Conservation (phyloP, 2,113 vertebrate species). For the Zonotrichia leucophrys region DNA sequence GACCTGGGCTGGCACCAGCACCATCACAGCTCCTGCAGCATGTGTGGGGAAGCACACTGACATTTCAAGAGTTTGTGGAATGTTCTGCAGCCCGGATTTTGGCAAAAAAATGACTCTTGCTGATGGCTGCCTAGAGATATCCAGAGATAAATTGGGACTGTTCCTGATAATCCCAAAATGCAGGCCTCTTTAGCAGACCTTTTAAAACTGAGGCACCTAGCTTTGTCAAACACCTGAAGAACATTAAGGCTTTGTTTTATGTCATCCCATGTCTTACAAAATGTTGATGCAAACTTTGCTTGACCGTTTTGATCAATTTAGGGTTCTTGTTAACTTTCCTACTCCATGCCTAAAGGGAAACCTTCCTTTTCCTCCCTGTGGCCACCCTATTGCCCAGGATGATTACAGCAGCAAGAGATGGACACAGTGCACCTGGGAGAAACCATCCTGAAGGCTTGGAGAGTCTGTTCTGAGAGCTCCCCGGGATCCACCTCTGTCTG, state of each 20-base stretch:
- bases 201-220: neutral
- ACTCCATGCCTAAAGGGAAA: neutral
- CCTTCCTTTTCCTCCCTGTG: neutral
- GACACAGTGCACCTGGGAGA: neutral
- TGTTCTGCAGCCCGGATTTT: neutral
- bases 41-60: neutral
- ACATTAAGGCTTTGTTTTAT: neutral
- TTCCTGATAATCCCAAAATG: neutral
- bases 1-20: constrained; percentile 27
- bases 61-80: neutral
- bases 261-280: neutral
- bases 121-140: neutral
- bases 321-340: neutral
- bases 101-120: neutral
- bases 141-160: neutral
- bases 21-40: neutral
- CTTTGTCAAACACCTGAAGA: neutral
- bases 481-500: neutral
- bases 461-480: neutral
- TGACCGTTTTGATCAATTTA: neutral
- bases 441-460: neutral
- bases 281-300: neutral
- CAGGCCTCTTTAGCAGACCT: neutral
- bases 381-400: neutral
- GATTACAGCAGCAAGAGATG: neutral